These are phyloP conservation scores for Drosophila longiperda DNA, from an alignment of 2,888 invertebrate species.

Conservation along the genomic window DNA sequence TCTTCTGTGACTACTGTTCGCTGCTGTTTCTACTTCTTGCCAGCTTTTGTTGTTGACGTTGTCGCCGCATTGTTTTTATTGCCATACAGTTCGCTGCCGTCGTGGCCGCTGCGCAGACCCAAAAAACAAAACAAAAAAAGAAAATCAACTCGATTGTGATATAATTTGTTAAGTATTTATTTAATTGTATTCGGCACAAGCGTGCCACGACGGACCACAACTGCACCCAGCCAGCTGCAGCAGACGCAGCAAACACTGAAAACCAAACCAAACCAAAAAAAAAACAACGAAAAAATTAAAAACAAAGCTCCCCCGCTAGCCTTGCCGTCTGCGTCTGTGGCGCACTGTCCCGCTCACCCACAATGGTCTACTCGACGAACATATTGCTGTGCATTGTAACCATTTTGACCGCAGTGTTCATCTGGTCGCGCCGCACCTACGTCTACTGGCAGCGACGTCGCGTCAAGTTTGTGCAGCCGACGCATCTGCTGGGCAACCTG, in stretches of 20 bases:
- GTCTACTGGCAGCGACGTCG: conserved; percentile 84
- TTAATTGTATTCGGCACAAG: conserved; percentile 58
- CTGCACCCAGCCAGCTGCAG: conserved; percentile 17
- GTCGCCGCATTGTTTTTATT: conserved; percentile 47
- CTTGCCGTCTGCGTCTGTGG: conserved; percentile 2
- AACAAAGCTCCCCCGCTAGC: conserved; percentile 13
- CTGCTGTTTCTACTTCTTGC: conserved; percentile 57
- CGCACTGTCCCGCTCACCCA: conserved; percentile 44
- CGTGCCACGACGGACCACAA: conserved; percentile 53
- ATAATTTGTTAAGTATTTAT: conserved; percentile 80
- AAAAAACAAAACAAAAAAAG: conserved; percentile 21
- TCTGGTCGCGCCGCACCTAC: conserved; percentile 85
- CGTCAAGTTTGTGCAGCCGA: conserved; percentile 83
- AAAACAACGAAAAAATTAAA: neutral
- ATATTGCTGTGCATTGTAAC: conserved; percentile 78
- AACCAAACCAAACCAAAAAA: neutral
- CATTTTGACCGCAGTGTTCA: conserved; percentile 73
- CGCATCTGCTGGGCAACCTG: conserved; percentile 85
- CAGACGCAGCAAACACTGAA: neutral
- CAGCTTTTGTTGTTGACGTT: conserved; percentile 53
- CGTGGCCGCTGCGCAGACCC: conserved; percentile 56
- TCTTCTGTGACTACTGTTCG: conserved; percentile 21
- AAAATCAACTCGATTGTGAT: conserved; percentile 61
- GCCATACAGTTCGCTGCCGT: conserved; percentile 34
- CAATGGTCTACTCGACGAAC: conserved; percentile 81